A percentile compares a stretch with the other conserved stretches of the same genome.
Conservation (phyloP, 2,888 invertebrate species). For the Hypomecis punctinalis region DNA sequence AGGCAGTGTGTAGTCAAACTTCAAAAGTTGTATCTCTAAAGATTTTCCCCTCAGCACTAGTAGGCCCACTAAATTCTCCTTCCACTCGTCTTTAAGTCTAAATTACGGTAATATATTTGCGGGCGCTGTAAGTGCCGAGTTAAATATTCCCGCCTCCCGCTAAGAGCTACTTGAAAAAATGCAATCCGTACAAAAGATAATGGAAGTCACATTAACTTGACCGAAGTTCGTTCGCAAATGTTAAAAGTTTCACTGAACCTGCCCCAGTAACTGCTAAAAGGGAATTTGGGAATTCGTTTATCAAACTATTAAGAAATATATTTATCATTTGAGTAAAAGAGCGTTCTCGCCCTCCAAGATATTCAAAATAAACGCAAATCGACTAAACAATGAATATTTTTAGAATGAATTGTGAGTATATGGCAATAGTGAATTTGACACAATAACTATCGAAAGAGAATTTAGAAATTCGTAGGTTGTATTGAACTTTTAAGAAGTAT, state of each 20-base stretch:
- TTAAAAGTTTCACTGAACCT: slow-evolving; percentile 15
- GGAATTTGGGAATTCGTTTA: neutral
- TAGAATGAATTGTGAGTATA: too few relatives aligned
- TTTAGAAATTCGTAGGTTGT: too few relatives aligned
- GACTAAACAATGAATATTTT: too few relatives aligned
- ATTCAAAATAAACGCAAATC: too few relatives aligned
- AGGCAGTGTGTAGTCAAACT: too few relatives aligned
- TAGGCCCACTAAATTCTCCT: slow-evolving; percentile 47
- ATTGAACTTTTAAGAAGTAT: too few relatives aligned
- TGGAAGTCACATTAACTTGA: slow-evolving; percentile 16
- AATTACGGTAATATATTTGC: slow-evolving; percentile 74
- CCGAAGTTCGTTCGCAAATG: slow-evolving; percentile 20
- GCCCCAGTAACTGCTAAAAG: neutral
- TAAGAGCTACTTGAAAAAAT: slow-evolving; percentile 52
- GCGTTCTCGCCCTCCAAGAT: too few relatives aligned
- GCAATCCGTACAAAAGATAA: slow-evolving; percentile 44
- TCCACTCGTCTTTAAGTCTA: slow-evolving; percentile 48
- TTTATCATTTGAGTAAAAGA: neutral
- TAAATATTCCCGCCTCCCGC: slow-evolving; percentile 62
- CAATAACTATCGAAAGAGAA: too few relatives aligned
- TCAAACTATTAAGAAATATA: neutral
- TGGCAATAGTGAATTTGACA: too few relatives aligned
- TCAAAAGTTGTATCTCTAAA: neutral
- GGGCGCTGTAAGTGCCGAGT: slow-evolving; percentile 67
- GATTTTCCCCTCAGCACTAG: neutral